These are phyloP conservation scores for Mungos mungo DNA, from an alignment of 2,113 vertebrate species.

Conservation along the genomic window DNA sequence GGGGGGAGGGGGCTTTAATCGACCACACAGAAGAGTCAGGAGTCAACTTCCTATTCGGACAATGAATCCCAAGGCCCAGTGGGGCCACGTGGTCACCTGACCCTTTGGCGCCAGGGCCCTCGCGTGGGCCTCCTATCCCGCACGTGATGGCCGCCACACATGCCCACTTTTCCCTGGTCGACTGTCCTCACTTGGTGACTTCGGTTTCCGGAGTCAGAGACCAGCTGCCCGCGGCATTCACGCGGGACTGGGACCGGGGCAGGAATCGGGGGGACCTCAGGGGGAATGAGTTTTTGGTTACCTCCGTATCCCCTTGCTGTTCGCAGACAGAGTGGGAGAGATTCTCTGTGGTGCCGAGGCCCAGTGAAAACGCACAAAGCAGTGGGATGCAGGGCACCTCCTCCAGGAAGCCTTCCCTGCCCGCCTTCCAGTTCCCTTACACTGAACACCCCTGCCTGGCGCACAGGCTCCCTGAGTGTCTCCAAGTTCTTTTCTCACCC, in stretches of 20 bases:
- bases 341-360: not conserved
- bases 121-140: rapidly evolving
- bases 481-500: not conserved
- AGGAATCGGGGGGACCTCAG: rapidly evolving
- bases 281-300: rapidly evolving
- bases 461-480: not conserved
- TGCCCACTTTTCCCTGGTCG: not conserved
- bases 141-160: rapidly evolving
- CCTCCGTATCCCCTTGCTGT: rapidly evolving
- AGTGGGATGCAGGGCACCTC: not conserved
- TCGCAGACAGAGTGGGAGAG: not conserved
- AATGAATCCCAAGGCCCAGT: too few species aligned
- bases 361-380: not conserved
- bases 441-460: not conserved
- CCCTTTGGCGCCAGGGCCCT: not conserved
- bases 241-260: not conserved
- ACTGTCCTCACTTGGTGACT: not conserved
- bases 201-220: not conserved
- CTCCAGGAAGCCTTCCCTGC: not conserved
- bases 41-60: not conserved
- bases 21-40: not conserved
- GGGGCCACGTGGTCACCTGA: rapidly evolving
- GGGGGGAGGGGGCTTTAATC: not conserved
- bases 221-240: not conserved
- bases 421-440: not conserved